Percentiles rank a stretch among this genome's conserved stretches.
Evolutionary conservation across 2,113 vertebrate genomes (phyloP).

Genomic region (Falco punctatus): DNA sequence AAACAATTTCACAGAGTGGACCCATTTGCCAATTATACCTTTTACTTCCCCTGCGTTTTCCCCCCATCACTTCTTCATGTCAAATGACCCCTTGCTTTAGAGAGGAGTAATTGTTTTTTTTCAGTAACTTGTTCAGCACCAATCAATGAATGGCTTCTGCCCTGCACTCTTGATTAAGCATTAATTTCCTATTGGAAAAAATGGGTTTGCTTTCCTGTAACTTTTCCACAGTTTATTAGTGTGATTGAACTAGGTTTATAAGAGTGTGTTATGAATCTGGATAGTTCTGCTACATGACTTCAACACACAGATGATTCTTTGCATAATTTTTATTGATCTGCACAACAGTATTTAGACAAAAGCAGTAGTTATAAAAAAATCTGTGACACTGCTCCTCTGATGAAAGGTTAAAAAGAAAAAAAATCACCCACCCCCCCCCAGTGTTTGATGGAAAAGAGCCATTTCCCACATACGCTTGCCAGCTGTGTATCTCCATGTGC

Average conservation of each 20-base stretch:
- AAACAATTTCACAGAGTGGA: neutral
- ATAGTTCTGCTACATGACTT: neutral
- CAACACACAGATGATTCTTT: neutral
- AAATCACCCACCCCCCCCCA: accelerated
- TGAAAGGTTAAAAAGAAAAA: neutral
- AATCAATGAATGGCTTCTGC: neutral
- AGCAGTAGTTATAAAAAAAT: neutral
- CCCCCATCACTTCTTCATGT: neutral
- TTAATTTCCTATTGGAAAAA: neutral
- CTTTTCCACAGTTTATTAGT: neutral
- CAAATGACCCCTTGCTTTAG: neutral
- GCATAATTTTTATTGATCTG: neutral
- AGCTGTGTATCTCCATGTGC: neutral
- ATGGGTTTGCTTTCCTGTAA: neutral
- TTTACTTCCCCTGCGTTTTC: constrained; percentile 12
- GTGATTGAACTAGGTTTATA: neutral
- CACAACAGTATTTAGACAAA: neutral
- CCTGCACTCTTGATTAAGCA: neutral
- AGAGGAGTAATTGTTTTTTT: constrained; percentile 36
- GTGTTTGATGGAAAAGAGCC: neutral
- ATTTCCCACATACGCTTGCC: neutral
- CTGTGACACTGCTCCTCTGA: neutral
- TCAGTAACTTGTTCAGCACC: neutral
- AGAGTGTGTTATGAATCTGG: neutral
- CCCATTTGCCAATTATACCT: constrained; percentile 16